Base-by-base conservation (phyloP, 1,140 invertebrate genomes). In the Ooceraea biroi region DNA sequence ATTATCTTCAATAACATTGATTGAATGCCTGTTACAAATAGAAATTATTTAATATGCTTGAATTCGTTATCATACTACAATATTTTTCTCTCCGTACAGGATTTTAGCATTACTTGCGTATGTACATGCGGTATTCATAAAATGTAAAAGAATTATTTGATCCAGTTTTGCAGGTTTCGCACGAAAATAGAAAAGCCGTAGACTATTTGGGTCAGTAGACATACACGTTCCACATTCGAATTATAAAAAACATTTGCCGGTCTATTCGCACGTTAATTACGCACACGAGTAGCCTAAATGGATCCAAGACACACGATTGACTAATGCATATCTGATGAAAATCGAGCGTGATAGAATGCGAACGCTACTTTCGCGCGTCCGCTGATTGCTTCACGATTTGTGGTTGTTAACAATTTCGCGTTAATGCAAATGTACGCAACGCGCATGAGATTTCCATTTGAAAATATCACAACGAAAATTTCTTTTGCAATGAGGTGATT, bases 181-280 rank as follows among this genome's bases (percentile, higher is more conserved):
- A n/a, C 4, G 17, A 48, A 41, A 44, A 55, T 44, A 68, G 30
- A 22, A 78, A 78, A 78, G 48, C 22, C 14, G 30, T 22, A 27
- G 5, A 61, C 5, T 68, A 78, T 78, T 78, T 68, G 30, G 48
- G 61, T 78, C 44, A 68, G n/a, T 57, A 50, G 30, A 68, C 30
- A 14, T 11, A 52, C 19, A 19, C n/a, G 44, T 78, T 44, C 48
- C 27, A 78, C 74, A 78, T 55, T 66, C 46, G 61, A 78, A n/a
- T 68, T 78, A 41, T 78, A 66, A 78, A 52, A 78, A 52, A 41
- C 66, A 68, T 68, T 68, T 14, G 10, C 27, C 27, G 8, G 46
- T 3, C 17, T 52, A 19, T 65, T 68, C 74, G 30, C 74, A 57
- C 48, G 30, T 68, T 78, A 66, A 78, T 78, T 78, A 78, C 27